Percentiles rank a stretch among this genome's conserved stretches.
These are phyloP conservation scores for Bucorvus abyssinicus DNA, from an alignment of 2,797 vertebrate species.

Conservation along the genomic window DNA sequence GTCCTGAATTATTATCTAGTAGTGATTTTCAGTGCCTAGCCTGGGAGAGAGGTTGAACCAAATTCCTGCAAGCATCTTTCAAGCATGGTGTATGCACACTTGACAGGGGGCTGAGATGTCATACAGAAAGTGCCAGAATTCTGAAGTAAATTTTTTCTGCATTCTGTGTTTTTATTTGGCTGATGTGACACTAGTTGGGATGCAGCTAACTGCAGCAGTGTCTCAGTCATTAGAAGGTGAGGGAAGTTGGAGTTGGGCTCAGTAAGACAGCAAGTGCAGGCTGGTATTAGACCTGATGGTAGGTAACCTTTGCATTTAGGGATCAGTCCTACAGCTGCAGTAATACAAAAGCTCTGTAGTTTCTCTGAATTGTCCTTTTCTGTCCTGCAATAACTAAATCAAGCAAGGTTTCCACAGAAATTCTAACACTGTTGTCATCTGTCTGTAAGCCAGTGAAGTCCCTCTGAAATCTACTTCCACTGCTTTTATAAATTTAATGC, in stretches of 20 bases:
- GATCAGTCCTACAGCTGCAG: not conserved
- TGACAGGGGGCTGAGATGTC: not conserved
- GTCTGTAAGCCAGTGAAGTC: not conserved
- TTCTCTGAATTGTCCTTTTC: not conserved
- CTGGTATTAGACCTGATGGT: not conserved
- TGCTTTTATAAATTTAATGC: not conserved
- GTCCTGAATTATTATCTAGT: not conserved
- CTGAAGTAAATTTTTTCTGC: not conserved
- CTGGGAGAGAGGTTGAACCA: not conserved
- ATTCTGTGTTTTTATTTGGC: not conserved
- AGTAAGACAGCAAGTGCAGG: not conserved
- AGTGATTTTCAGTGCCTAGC: not conserved
- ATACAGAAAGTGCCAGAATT: not conserved
- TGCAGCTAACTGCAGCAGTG: not conserved
- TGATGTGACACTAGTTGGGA: not conserved
- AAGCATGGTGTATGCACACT: not conserved
- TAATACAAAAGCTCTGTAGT: not conserved
- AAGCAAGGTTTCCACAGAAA: not conserved
- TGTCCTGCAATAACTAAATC: not conserved
- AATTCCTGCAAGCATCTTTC: not conserved
- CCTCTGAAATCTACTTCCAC: not conserved
- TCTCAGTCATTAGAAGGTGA: not conserved
- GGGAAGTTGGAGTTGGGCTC: not conserved
- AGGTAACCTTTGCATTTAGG: not conserved
- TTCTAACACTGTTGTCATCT: not conserved